Percentiles rank a stretch among this genome's conserved stretches.
These are phyloP conservation scores for Oscheius myriophilus DNA, from an alignment of 2,888 invertebrate genomes.

Conservation along the genomic window DNA sequence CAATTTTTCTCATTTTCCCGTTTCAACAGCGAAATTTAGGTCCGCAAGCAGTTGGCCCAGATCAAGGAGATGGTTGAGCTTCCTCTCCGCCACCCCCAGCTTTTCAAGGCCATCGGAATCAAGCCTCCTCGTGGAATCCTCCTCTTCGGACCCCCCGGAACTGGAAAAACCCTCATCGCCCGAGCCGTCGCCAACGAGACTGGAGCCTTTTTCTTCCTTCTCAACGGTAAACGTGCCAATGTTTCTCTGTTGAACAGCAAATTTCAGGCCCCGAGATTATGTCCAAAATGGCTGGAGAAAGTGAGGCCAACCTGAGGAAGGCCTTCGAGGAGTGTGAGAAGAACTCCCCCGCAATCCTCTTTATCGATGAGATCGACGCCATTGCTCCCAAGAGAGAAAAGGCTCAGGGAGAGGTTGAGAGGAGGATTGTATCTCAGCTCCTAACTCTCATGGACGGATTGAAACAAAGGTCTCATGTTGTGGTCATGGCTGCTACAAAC, in stretches of 20 bases:
- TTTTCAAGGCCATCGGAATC: constrained; percentile 81
- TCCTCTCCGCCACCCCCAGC: constrained; percentile 94
- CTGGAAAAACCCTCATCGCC: constrained; percentile 96
- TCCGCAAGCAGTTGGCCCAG: constrained; percentile 96
- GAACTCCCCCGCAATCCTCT: constrained; percentile 98
- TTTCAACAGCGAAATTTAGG: constrained; percentile 21
- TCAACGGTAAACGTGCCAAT: constrained; percentile 83
- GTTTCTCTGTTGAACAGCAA: background rate
- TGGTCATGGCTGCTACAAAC: constrained; percentile 99
- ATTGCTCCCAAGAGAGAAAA: constrained; percentile 99
- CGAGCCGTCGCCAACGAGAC: constrained; percentile 99
- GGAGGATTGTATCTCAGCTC: constrained; percentile 96
- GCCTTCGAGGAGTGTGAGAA: constrained; percentile 99
- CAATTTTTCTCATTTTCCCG: background rate
- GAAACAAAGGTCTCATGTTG: constrained; percentile 97
- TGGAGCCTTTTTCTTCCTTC: constrained; percentile 98
- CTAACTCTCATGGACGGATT: constrained; percentile 98
- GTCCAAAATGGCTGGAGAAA: constrained; percentile 98
- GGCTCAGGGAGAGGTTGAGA: constrained; percentile 82
- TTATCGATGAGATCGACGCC: constrained; percentile 99
- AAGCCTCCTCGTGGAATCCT: constrained; percentile 96
- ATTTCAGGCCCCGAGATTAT: constrained; percentile 89
- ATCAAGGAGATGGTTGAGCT: constrained; percentile 99
- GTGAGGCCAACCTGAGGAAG: constrained; percentile 96
- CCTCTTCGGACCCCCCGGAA: constrained; percentile 87